These are phyloP conservation scores for Actinia tenebrosa DNA, from an alignment of 64 coral and sea anemone species.

Conservation along the genomic window DNA sequence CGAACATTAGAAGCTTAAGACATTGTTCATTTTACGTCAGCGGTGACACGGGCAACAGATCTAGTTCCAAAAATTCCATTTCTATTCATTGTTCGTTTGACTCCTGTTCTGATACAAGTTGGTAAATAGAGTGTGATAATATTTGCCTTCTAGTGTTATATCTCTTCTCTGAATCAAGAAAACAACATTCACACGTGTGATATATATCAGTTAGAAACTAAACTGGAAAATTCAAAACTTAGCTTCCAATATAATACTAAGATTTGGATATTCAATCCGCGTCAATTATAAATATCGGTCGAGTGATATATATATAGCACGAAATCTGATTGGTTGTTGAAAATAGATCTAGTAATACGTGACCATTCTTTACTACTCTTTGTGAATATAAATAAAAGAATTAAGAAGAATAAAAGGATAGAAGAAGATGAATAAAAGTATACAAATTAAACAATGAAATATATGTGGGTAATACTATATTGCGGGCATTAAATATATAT, in stretches of 20 bases:
- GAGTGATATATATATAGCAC: background rate
- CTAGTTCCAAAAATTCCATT: background rate
- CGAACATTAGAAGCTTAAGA: too few relatives aligned
- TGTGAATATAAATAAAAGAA: too few relatives aligned
- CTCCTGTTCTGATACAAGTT: background rate
- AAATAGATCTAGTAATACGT: too few relatives aligned
- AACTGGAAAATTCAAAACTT: background rate
- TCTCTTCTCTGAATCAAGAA: background rate
- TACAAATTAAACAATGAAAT: too few relatives aligned
- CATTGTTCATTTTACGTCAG: too few relatives aligned
- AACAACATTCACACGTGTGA: background rate
- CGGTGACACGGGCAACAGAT: background rate
- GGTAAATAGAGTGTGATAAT: background rate
- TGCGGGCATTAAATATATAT: too few relatives aligned
- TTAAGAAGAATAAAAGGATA: too few relatives aligned
- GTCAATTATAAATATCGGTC: background rate
- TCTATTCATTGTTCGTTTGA: background rate
- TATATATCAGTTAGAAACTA: background rate
- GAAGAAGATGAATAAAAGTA: too few relatives aligned
- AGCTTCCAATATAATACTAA: background rate
- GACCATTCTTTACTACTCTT: too few relatives aligned
- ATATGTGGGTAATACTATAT: too few relatives aligned
- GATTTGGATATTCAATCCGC: background rate
- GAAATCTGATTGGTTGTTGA: too few relatives aligned
- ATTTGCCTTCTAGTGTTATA: background rate